Conservation (phyloP, 64 coral and sea anemone genomes). For the Pocillopora damicornis region DNA sequence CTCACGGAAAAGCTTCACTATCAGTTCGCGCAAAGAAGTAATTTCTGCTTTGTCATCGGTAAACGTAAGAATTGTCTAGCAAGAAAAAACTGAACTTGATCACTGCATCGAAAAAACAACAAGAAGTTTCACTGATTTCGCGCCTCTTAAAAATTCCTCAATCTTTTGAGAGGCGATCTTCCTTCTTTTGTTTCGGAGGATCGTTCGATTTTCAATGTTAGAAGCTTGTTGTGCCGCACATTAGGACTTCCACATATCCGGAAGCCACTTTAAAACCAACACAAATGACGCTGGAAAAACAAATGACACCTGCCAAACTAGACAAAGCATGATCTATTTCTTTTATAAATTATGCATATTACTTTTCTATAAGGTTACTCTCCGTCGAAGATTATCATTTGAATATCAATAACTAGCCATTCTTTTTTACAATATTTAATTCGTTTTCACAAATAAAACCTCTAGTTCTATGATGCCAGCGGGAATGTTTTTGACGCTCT, state of each 20-base stretch:
- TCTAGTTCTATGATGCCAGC: no score
- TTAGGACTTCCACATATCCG: not conserved
- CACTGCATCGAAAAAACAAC: not conserved
- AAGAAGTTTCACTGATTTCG: not conserved
- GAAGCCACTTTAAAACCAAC: not conserved
- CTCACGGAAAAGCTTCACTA: not conserved
- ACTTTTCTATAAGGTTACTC: not conserved
- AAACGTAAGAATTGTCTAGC: not conserved
- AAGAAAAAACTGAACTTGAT: not conserved
- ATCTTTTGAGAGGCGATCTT: no score
- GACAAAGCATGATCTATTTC: not conserved
- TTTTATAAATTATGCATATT: not conserved
- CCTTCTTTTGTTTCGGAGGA: not conserved
- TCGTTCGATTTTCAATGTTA: not conserved
- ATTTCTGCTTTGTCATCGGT: not conserved
- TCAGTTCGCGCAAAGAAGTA: not conserved
- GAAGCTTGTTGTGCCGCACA: not conserved
- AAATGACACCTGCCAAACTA: not conserved
- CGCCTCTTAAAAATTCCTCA: not conserved
- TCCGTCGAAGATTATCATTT: not conserved
- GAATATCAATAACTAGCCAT: no score
- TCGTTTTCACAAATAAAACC: no score
- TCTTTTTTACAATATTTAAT: no score
- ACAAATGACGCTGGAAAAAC: not conserved
- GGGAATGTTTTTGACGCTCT: no score